Base-by-base conservation (phyloP, 2,888 invertebrate genomes). In the Pterostichus niger region DNA sequence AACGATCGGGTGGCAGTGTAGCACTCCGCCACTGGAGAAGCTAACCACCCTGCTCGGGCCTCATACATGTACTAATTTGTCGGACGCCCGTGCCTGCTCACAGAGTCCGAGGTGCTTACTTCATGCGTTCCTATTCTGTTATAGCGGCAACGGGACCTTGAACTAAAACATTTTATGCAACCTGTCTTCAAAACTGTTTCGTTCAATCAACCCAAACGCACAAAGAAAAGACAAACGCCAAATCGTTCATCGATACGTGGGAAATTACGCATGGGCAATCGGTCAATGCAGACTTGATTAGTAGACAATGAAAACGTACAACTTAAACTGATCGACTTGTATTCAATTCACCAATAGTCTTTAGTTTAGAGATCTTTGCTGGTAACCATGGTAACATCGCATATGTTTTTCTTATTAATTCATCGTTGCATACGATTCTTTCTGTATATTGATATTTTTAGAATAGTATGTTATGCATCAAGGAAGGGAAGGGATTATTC, bases 91-190 rank as follows among this genome's bases (percentile, higher is more conserved):
- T 61, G 61, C 61, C 24, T 11, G 5, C 54, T 15, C 52, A 52
- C 35, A 5, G 4, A 6, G 6, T 3, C 35, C 35, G 40, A 40
- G 40, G 40, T 40, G 40, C 40, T 40, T 40, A 6, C 5, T 7
- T 54, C 54, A 54, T 54, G 54, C 54, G 59, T 24, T 59, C 59
- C 59, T 59, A 59, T 17, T 59, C 59, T 59, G 59, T 13, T 59
- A 59, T 46, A 46, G 44, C 71, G 35, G 64, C 64, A 35, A 13
- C 64, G 71, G 71, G 71, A 71, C 71, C 71, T 71, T 71, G 71
- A 71, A 71, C 71, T 71, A 71, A 71, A 71, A 71, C 71, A 44
- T 68, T 68, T 54, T 68, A 68, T 71, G 71, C 71, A 71, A 71
- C 46, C 71, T 71, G 71, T 40, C 71, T 46, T 24, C 17, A 71